phyloP scores from a whole-genome alignment of 2,113 vertebrate species.

The Lutjanus erythropterus region DNA sequence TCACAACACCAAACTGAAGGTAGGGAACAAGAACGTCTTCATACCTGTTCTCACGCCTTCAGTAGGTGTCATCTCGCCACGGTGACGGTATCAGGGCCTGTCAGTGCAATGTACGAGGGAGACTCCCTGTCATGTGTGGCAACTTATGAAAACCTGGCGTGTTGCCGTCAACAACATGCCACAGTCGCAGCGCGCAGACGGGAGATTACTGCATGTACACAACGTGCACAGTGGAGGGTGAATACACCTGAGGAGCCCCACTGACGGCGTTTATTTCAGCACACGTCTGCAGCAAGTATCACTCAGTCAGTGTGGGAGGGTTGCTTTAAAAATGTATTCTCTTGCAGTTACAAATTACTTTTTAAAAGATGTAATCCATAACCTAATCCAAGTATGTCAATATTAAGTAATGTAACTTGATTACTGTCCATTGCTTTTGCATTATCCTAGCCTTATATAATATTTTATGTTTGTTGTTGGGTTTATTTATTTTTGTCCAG shows the following conservation, averaged over 20 bases:
- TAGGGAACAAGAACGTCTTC: slow-evolving; percentile 66
- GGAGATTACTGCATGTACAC: slow-evolving; percentile 60
- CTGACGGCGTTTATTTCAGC: slow-evolving; percentile 62
- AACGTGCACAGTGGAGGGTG: slow-evolving; percentile 58
- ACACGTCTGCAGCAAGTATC: slow-evolving; percentile 46
- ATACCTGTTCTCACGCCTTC: slow-evolving; percentile 58
- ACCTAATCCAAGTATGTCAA: too few relatives aligned
- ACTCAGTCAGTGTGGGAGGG: too few relatives aligned
- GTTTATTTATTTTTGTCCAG: too few relatives aligned
- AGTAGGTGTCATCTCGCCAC: slow-evolving; percentile 35
- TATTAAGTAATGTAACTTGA: too few relatives aligned
- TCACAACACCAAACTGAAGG: slow-evolving; percentile 86
- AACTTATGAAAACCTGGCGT: slow-evolving; percentile 62
- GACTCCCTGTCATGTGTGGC: slow-evolving; percentile 56
- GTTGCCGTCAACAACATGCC: slow-evolving; percentile 70
- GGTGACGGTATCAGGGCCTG: slow-evolving; percentile 26
- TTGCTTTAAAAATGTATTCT: too few relatives aligned
- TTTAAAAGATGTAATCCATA: too few relatives aligned
- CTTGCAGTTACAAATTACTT: too few relatives aligned
- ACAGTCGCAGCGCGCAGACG: slow-evolving; percentile 35
- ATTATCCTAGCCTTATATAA: too few relatives aligned
- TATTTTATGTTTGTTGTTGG: too few relatives aligned
- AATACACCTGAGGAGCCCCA: slow-evolving; percentile 52
- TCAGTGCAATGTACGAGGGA: slow-evolving; percentile 50
- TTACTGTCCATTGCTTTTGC: too few relatives aligned